Conservation (phyloP, 2,888 invertebrate genomes). For the Apantesis nais region DNA sequence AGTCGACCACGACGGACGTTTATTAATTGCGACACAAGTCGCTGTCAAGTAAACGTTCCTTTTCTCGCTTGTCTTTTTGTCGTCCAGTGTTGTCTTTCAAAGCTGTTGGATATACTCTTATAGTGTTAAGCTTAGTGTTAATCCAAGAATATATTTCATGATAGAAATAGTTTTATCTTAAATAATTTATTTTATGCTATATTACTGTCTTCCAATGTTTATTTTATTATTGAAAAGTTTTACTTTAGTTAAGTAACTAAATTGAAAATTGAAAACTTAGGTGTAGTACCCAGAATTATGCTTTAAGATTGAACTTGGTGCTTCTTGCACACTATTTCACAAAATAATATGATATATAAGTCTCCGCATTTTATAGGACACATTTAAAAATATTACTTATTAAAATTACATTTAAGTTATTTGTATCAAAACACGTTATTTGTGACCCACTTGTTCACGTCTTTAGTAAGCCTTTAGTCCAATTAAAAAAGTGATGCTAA, state of each 20-base stretch:
- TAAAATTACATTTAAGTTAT: not conserved
- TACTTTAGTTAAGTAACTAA: not conserved
- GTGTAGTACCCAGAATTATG: not conserved
- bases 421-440: not conserved
- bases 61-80: constrained; percentile 61
- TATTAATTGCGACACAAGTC: constrained; percentile 83
- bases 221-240: constrained; percentile 26
- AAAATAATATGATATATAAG: not conserved
- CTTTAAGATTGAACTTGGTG: not conserved
- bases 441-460: not conserved
- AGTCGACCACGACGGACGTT: constrained; percentile 77
- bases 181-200: constrained; percentile 33
- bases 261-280: not conserved
- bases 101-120: constrained; percentile 56
- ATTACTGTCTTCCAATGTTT: constrained; percentile 34
- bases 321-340: not conserved
- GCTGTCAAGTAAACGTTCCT: constrained; percentile 57
- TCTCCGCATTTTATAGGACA: too few relatives aligned
- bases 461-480: not conserved
- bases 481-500: not conserved
- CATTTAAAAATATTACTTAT: not conserved
- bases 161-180: constrained; percentile 31
- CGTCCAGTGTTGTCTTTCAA: constrained; percentile 70
- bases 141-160: constrained; percentile 49
- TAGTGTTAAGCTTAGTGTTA: constrained; percentile 50